Evolutionary conservation across 2,797 vertebrate species (phyloP).

Genomic region (Acipenser ruthenus): DNA sequence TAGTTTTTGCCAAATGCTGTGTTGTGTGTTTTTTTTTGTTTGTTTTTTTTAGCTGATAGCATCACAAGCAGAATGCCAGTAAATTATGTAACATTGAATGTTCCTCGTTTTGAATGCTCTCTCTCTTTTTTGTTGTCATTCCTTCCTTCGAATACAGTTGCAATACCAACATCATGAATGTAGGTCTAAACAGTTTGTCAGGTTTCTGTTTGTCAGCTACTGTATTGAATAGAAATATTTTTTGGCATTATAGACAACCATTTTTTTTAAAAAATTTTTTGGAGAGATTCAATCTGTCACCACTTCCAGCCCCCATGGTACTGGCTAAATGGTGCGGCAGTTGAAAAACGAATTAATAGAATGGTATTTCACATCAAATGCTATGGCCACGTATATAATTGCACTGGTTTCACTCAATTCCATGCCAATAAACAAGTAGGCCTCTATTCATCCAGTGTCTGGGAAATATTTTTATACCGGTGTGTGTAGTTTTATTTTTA

Average conservation of each 20-base stretch:
- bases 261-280: too few relatives aligned
- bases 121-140: constrained; percentile 12
- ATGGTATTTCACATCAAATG: too few relatives aligned
- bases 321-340: too few relatives aligned
- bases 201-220: neutral
- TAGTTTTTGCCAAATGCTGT: constrained; percentile 3
- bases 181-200: neutral
- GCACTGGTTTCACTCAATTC: too few relatives aligned
- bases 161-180: constrained; percentile 2
- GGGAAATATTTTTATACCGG: too few relatives aligned
- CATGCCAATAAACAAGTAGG: too few relatives aligned
- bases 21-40: neutral
- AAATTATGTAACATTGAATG: constrained; percentile 10
- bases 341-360: too few relatives aligned
- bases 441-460: too few relatives aligned
- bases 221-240: neutral
- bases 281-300: too few relatives aligned
- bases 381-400: too few relatives aligned
- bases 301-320: too few relatives aligned
- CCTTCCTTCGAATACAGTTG: neutral
- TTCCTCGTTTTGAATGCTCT: constrained; percentile 1
- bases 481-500: too few relatives aligned
- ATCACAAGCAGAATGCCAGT: neutral
- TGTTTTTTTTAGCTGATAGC: neutral
- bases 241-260: neutral